Evolutionary conservation across 2,888 invertebrate genomes (phyloP).

Genomic region (Tholera decimalis): DNA sequence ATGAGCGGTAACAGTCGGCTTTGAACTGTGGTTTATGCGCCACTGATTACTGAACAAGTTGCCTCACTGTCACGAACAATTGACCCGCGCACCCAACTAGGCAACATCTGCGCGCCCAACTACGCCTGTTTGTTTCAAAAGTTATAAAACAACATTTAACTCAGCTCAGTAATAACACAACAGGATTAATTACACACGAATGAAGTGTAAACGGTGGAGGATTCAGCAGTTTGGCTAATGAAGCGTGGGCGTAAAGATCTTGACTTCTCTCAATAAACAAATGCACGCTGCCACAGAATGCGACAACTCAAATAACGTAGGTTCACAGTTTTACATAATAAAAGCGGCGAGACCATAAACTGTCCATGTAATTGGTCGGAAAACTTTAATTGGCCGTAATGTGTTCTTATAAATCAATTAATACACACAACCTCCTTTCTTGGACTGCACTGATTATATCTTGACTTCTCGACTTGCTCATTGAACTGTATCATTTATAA

Average conservation of each 20-base stretch:
- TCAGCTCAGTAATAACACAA: conserved; percentile 40
- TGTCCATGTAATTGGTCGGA: conserved; percentile 76
- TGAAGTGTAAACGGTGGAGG: conserved; percentile 47
- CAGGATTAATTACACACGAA: conserved; percentile 56
- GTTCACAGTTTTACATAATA: conserved; percentile 71
- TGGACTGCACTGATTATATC: conserved; percentile 77
- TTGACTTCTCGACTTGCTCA: conserved; percentile 70
- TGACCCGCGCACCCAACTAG: conserved; percentile 44
- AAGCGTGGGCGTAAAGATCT: conserved; percentile 65
- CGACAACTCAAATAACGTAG: conserved; percentile 72
- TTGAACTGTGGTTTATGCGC: conserved; percentile 69
- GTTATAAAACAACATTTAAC: conserved; percentile 46
- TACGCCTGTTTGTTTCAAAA: conserved; percentile 39
- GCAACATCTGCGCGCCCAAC: conserved; percentile 34
- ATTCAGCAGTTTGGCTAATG: conserved; percentile 61
- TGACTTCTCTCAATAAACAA: conserved; percentile 62
- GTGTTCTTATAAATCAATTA: conserved; percentile 85
- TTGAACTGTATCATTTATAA: conserved; percentile 74
- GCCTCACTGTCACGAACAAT: conserved; percentile 61
- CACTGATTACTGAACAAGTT: conserved; percentile 55
- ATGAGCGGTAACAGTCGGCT: conserved; percentile 70
- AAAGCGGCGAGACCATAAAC: conserved; percentile 72
- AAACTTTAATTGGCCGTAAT: conserved; percentile 85
- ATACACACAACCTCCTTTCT: conserved; percentile 76
- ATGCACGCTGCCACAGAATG: conserved; percentile 68